These are phyloP conservation scores for Anas bernieri DNA, from an alignment of 2,797 vertebrate species.

Conservation along the genomic window DNA sequence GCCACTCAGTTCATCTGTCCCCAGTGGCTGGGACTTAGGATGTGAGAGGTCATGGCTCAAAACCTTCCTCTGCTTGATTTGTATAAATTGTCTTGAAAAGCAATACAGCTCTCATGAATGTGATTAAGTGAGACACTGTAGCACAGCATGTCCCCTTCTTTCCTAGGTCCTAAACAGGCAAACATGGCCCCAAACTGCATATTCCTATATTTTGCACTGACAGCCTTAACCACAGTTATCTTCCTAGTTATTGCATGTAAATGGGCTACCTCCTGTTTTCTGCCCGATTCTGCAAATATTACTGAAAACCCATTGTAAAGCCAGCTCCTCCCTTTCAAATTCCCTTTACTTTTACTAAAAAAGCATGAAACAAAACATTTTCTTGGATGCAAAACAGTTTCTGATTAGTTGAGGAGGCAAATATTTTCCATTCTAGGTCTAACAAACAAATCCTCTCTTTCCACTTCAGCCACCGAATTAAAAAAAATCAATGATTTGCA, in stretches of 20 bases:
- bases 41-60: neutral
- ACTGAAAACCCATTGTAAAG: neutral
- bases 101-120: neutral
- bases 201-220: neutral
- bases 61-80: neutral
- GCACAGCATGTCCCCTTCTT: neutral
- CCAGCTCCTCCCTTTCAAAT: neutral
- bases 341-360: neutral
- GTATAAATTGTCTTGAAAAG: neutral
- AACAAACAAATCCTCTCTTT: neutral
- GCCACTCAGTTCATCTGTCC: neutral
- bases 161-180: neutral
- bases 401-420: neutral
- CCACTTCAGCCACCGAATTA: neutral
- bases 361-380: neutral
- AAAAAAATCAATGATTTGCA: slow-evolving; percentile 39
- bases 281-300: neutral
- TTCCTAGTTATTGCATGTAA: neutral
- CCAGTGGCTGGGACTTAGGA: neutral
- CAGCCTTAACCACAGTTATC: neutral
- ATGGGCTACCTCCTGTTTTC: neutral
- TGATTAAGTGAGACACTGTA: neutral
- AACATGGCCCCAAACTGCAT: neutral
- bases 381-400: neutral
- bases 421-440: neutral